Evolutionary conservation across 2,113 vertebrate species (phyloP), one percentile per base, ranked within the genome.

Genomic region (Monarcha castaneiventris): DNA sequence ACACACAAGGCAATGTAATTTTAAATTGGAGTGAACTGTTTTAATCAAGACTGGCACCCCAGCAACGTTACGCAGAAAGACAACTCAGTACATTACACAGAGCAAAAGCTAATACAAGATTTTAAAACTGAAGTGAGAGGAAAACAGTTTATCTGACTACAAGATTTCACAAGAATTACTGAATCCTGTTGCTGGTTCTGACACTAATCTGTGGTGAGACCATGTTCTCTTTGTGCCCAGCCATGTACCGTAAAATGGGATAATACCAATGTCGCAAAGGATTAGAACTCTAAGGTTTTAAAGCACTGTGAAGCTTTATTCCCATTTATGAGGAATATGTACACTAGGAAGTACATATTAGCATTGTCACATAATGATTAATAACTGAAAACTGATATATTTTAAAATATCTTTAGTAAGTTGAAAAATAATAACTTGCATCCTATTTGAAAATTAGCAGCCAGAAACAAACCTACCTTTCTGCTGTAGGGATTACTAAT

Each of bases 401-500:
- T 75, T 41, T 55, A 69, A 80, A 90, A 46, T 26, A 37, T 16
- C 20, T 64, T 54, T 29, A 55, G 9, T 43, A 51, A 4, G 2
- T 41, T 74, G 41, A 37, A 74, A 91, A 87, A 63, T 15, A 76
- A 2, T 2, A 63, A 64, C 25, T 63, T 43, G 52, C 43, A 39
- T 48, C 3, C 35, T 62, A 32, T 33, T 93, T 73, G 30, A 91
- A 93, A 91, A 69, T 37, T 29, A 79, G 16, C 27, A 93, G 48
- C 23, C 30, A 90, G 77, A 94, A 94, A 90, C 35, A 84, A 95
- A 94, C 96, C 92, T 97, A 99, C 99, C 98, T 99, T 99, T 98
- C 99, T 99, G 98, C 98, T 99, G 97, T 99, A 99, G 25, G 99
- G 99, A 97, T 99, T 99, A 72, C 98, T 99, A 93, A 99, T 99